Evolutionary conservation across 2,797 vertebrate species (phyloP).

Genomic region (Acanthis flammea): DNA sequence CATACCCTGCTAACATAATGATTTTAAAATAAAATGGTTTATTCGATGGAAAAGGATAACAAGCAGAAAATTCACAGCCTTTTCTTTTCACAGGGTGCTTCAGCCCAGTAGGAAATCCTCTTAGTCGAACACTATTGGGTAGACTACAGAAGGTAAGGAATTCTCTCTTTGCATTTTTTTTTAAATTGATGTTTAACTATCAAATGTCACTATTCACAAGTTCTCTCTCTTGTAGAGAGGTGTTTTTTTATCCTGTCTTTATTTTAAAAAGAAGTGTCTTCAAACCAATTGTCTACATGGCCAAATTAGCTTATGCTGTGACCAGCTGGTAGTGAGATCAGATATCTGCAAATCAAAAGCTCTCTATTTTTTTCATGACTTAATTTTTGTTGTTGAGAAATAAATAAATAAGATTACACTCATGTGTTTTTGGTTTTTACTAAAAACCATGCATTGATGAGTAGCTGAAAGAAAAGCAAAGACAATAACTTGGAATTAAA

Average conservation of each 20-base stretch:
- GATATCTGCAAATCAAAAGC: neutral
- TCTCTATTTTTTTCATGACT: neutral
- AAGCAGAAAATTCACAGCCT: constrained; percentile 68
- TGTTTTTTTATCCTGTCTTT: neutral
- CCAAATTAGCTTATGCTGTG: constrained; percentile 6
- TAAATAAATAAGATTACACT: neutral
- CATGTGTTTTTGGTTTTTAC: neutral
- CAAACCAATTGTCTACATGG: constrained; percentile 30
- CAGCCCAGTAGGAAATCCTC: constrained; percentile 80
- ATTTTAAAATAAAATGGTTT: constrained; percentile 75
- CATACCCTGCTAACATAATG: constrained; percentile 54
- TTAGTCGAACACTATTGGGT: constrained; percentile 75
- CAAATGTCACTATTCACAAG: constrained; percentile 46
- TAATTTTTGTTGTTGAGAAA: constrained; percentile 1
- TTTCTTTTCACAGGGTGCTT: constrained; percentile 83
- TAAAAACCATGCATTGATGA: neutral
- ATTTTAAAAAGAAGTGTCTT: constrained; percentile 16
- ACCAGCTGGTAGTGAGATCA: constrained; percentile 2
- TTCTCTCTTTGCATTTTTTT: constrained; percentile 54
- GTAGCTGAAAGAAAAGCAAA: neutral
- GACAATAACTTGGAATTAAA: neutral
- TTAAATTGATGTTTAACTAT: constrained; percentile 51
- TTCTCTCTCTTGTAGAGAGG: constrained; percentile 2
- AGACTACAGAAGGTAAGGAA: constrained; percentile 83
- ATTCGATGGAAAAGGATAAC: constrained; percentile 59